Evolutionary conservation across 1,140 invertebrate genomes (phyloP).

Genomic region (Phymorhynchus buccinoides): DNA sequence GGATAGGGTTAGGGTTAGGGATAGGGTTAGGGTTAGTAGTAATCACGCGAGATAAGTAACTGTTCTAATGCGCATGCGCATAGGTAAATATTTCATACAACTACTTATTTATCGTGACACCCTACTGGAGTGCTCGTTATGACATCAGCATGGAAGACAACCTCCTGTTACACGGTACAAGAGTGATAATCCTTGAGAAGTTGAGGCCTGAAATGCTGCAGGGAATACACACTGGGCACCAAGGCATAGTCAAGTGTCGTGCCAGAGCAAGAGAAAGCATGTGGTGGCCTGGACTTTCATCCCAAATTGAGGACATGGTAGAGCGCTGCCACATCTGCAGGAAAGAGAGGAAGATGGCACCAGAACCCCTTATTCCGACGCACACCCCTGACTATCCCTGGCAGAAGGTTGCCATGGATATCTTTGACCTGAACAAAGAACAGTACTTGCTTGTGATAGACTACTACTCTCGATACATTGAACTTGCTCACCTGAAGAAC

Average conservation of each 20-base stretch:
- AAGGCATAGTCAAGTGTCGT: background rate
- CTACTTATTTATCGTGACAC: too few species aligned
- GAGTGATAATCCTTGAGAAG: background rate
- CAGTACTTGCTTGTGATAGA: slow-evolving; percentile 47
- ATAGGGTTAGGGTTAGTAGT: too few species aligned
- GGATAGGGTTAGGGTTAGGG: too few species aligned
- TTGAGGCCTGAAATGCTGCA: background rate
- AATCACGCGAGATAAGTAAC: too few species aligned
- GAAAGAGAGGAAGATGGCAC: background rate
- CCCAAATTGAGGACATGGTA: background rate
- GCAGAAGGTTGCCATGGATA: slow-evolving; percentile 42
- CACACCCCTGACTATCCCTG: slow-evolving; percentile 37
- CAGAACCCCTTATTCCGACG: background rate
- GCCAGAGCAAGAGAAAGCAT: background rate
- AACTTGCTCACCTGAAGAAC: slow-evolving; percentile 42
- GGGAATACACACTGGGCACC: background rate
- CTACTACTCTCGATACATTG: slow-evolving; percentile 48
- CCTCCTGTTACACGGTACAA: background rate
- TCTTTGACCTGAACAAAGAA: slow-evolving; percentile 41
- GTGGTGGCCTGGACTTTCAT: background rate
- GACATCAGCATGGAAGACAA: background rate
- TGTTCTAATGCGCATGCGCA: too few species aligned
- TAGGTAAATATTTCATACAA: too few species aligned
- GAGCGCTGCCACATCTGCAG: background rate
- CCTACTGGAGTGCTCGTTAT: background rate